These are phyloP conservation scores for Falco biarmicus DNA, from an alignment of 2,797 vertebrate genomes.

Conservation along the genomic window DNA sequence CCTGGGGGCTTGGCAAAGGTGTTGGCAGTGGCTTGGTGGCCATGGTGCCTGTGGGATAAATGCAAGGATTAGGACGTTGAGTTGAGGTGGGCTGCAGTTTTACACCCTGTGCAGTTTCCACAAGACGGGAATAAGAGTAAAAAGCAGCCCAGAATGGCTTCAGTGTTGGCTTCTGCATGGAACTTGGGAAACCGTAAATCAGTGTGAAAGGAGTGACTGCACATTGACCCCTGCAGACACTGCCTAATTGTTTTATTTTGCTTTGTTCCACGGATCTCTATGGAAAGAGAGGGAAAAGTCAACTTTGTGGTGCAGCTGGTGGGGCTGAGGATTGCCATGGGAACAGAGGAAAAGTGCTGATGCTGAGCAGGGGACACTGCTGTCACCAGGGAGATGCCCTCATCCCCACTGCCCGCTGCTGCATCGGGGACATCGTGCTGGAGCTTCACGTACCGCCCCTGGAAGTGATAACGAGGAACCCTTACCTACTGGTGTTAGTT, in stretches of 20 bases:
- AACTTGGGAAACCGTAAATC: neutral
- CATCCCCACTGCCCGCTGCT: neutral
- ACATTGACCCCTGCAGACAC: neutral
- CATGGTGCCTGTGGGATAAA: accelerated
- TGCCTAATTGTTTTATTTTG: neutral
- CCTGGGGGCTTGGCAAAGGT: neutral
- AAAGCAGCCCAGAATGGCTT: neutral
- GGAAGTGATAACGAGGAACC: neutral
- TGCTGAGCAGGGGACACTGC: neutral
- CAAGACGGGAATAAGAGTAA: accelerated
- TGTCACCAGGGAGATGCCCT: neutral
- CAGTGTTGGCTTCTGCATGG: neutral
- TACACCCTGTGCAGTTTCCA: neutral
- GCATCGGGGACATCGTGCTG: accelerated
- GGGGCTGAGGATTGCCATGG: neutral
- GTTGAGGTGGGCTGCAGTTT: neutral
- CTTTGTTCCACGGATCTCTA: neutral
- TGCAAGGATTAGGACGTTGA: accelerated
- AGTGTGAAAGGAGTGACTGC: neutral
- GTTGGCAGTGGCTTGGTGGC: neutral
- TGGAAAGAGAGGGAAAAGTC: neutral
- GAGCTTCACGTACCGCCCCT: neutral
- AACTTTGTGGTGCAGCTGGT: accelerated
- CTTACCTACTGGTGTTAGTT: too few species aligned
- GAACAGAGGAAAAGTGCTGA: neutral